These are phyloP conservation scores for Drosophila sp. DNA, from an alignment of 1,140 invertebrate species.

Conservation along the genomic window DNA sequence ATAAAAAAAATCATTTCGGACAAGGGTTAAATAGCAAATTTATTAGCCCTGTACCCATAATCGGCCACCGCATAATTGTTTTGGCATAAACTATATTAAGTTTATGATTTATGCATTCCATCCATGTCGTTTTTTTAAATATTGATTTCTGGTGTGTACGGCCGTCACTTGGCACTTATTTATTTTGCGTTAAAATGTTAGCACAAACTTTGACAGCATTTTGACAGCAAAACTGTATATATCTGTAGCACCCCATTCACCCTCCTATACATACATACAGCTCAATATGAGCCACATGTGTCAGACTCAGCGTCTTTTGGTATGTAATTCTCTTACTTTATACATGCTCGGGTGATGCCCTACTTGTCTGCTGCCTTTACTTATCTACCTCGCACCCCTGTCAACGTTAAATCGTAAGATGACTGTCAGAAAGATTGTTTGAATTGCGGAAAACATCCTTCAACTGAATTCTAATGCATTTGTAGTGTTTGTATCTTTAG, in stretches of 20 bases:
- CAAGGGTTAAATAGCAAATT: too few species aligned
- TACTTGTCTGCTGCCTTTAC: constrained; percentile 17
- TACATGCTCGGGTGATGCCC: constrained; percentile 23
- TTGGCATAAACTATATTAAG: too few species aligned
- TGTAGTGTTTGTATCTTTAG: constrained; percentile 39
- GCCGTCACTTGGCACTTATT: constrained; percentile 57
- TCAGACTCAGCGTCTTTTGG: constrained; percentile 47
- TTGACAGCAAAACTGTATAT: constrained; percentile 39
- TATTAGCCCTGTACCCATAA: too few species aligned
- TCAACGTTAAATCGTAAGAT: constrained; percentile 52
- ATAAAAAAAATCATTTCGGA: too few species aligned
- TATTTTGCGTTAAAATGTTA: constrained; percentile 56
- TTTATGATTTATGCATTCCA: too few species aligned
- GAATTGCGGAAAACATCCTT: constrained; percentile 48
- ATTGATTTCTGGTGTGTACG: too few species aligned
- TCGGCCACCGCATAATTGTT: too few species aligned
- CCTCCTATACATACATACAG: constrained; percentile 20
- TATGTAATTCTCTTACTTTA: constrained; percentile 52
- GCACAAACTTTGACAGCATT: constrained; percentile 53
- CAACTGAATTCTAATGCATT: constrained; percentile 53
- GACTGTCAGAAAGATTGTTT: constrained; percentile 56
- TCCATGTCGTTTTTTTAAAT: too few species aligned
- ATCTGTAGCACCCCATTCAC: constrained; percentile 16
- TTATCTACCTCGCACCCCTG: constrained; percentile 48
- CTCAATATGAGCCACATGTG: constrained; percentile 43